Conservation (phyloP, 2,888 invertebrate species). For the Quadriops clusia region DNA sequence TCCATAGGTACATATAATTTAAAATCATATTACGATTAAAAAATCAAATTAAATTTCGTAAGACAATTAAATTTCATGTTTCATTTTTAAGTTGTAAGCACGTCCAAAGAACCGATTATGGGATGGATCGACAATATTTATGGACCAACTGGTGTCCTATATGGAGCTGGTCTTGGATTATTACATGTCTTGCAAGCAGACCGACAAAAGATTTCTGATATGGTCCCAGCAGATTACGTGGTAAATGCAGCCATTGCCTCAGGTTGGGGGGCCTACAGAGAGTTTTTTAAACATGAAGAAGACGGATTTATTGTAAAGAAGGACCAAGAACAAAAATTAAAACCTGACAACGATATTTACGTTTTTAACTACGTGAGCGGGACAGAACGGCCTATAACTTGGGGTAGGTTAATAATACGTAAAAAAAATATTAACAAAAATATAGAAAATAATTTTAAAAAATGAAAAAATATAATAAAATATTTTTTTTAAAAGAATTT, state of each 20-base stretch:
- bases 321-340: no score
- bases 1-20: slow-evolving; percentile 40
- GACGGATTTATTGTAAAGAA: no score
- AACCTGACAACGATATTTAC: slow-evolving; percentile 9
- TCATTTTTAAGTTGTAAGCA: slow-evolving; percentile 42
- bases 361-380: slow-evolving; percentile 12
- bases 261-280: slow-evolving; percentile 37
- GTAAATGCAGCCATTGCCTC: slow-evolving; percentile 47
- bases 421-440: no score
- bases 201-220: slow-evolving; percentile 55
- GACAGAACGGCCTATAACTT: slow-evolving; percentile 17
- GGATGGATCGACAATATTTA: slow-evolving; percentile 90
- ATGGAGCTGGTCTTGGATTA: slow-evolving; percentile 67
- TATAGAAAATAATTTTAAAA: no score
- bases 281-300: slow-evolving; percentile 4
- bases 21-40: not conserved
- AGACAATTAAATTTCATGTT: slow-evolving; percentile 1
- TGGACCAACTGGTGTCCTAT: slow-evolving; percentile 67
- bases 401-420: no score
- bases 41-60: not conserved
- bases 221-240: slow-evolving; percentile 55
- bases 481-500: no score
- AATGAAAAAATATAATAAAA: no score
- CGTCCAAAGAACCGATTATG: slow-evolving; percentile 59
- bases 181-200: slow-evolving; percentile 64